Percentiles rank a stretch among this genome's conserved stretches.
These are phyloP conservation scores for Drosophila insularis DNA, from an alignment of 1,140 invertebrate species.

Conservation along the genomic window DNA sequence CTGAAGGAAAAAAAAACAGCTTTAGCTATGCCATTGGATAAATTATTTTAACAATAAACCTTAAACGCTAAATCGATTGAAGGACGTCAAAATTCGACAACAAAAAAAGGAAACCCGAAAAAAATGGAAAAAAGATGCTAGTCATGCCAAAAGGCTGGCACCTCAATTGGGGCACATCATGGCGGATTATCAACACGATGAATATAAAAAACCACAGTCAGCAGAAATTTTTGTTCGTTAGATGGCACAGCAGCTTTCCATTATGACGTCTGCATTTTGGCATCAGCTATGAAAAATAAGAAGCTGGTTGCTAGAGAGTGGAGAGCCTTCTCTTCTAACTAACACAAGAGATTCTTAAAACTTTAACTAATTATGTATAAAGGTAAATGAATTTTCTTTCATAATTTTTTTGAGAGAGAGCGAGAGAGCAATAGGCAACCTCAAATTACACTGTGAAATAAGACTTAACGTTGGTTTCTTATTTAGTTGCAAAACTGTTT, in stretches of 20 bases:
- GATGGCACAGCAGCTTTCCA: constrained; percentile 6
- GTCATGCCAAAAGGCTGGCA: constrained; percentile 4
- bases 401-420: background rate
- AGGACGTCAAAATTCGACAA: background rate
- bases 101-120: background rate
- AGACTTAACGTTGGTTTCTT: background rate
- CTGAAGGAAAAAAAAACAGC: background rate
- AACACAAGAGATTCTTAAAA: background rate
- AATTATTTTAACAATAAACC: constrained; percentile 8
- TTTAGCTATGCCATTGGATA: background rate
- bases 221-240: background rate
- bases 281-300: background rate
- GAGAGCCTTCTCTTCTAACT: no score
- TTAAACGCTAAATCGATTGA: constrained; percentile 4
- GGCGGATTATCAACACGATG: constrained; percentile 5
- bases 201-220: constrained; percentile 5
- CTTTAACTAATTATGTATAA: background rate
- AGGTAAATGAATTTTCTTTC: background rate
- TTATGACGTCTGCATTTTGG: background rate
- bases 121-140: background rate
- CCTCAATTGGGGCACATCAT: constrained; percentile 10
- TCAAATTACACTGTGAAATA: background rate
- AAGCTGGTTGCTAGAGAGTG: background rate
- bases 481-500: constrained; percentile 3
- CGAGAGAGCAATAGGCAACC: background rate